Percentiles rank a stretch among this genome's conserved stretches.
Conservation (phyloP, 2,888 invertebrate species). For the Caradrina kadenii region DNA sequence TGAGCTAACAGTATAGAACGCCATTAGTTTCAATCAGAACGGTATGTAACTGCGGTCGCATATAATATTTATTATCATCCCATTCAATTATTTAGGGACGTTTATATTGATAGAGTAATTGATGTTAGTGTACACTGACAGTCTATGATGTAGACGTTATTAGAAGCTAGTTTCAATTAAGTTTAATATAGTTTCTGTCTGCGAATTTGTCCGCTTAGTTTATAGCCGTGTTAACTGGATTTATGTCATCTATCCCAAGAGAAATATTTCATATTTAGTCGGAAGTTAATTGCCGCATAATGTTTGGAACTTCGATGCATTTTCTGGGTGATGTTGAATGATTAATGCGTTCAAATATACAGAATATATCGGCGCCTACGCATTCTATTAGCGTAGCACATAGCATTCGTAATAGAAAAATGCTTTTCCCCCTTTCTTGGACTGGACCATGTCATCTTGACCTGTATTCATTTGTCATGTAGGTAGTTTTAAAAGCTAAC, state of each 20-base stretch:
- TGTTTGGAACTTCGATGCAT: slow-evolving; percentile 10
- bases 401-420: slow-evolving; percentile 6
- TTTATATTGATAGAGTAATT: slow-evolving; percentile 66
- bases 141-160: slow-evolving; percentile 45
- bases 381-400: slow-evolving; percentile 7
- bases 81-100: slow-evolving; percentile 71
- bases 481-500: slow-evolving; percentile 13
- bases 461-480: slow-evolving; percentile 12
- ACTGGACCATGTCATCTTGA: not conserved
- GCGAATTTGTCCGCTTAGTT: slow-evolving; percentile 19
- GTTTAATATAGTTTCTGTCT: slow-evolving; percentile 36
- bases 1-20: slow-evolving; percentile 53
- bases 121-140: slow-evolving; percentile 52
- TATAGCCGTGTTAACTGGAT: slow-evolving; percentile 30
- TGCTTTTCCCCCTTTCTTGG: slow-evolving; percentile 3
- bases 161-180: slow-evolving; percentile 41
- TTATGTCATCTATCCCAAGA: slow-evolving; percentile 19
- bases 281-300: slow-evolving; percentile 25
- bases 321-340: slow-evolving; percentile 1
- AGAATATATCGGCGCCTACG: slow-evolving; percentile 3
- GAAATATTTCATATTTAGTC: slow-evolving; percentile 34
- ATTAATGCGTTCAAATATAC: slow-evolving; percentile 15
- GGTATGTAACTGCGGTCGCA: slow-evolving; percentile 67
- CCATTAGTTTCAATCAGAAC: slow-evolving; percentile 77
- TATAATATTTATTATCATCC: slow-evolving; percentile 74